Evolutionary conservation across 92 coral and sea anemone species (phyloP).

Genomic region (Siderastrea siderea): DNA sequence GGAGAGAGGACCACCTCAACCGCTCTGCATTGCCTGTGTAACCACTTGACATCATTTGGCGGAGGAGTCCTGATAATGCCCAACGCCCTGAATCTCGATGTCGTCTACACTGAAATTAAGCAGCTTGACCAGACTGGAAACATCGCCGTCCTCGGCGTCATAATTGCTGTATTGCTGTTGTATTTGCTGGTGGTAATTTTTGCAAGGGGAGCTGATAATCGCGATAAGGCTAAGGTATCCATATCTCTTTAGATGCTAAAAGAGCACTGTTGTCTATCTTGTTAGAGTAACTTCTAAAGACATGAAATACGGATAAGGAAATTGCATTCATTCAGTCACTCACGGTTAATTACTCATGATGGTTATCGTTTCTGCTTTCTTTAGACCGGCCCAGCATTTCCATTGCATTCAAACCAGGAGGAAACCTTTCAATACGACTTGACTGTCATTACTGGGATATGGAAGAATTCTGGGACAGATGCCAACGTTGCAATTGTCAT

Average conservation of each 20-base stretch:
- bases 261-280: neutral
- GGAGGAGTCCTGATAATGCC: slow-evolving; percentile 71
- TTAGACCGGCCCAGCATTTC: slow-evolving; percentile 78
- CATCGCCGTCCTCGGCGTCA: slow-evolving; percentile 41
- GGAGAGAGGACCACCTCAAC: slow-evolving; percentile 49
- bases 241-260: too few relatives aligned
- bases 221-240: slow-evolving; percentile 55
- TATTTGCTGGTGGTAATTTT: slow-evolving; percentile 52
- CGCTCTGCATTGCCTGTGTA: slow-evolving; percentile 62
- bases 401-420: slow-evolving; percentile 14
- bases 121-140: slow-evolving; percentile 56
- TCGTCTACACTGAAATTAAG: slow-evolving; percentile 35
- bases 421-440: slow-evolving; percentile 65
- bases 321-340: too few relatives aligned
- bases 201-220: slow-evolving; percentile 61
- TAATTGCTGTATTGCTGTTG: slow-evolving; percentile 35
- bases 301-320: too few relatives aligned
- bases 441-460: slow-evolving; percentile 77
- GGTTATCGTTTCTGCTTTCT: neutral
- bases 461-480: slow-evolving; percentile 87
- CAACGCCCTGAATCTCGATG: slow-evolving; percentile 71
- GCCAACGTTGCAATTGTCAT: slow-evolving; percentile 85
- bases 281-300: neutral
- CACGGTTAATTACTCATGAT: too few relatives aligned
- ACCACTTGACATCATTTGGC: slow-evolving; percentile 77